Conservation (phyloP, 2,113 vertebrate species). For the Ceratotherium simum region DNA sequence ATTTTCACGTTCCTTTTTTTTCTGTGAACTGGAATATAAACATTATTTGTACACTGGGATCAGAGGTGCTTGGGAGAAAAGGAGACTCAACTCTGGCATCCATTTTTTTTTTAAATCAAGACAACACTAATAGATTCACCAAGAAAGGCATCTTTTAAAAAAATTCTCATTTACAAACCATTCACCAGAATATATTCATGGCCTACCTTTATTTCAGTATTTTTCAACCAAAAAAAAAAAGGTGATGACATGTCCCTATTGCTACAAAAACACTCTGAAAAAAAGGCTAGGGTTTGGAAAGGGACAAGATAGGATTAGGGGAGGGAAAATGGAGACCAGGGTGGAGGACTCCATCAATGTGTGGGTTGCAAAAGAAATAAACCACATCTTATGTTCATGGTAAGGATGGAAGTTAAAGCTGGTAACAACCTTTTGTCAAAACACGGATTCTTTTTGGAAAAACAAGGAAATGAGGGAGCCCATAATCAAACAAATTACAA, state of each 20-base stretch:
- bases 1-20: conserved; percentile 85
- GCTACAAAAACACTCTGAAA: background rate
- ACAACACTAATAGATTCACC: conserved; percentile 72
- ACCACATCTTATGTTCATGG: background rate
- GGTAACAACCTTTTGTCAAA: conserved; percentile 12
- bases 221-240: conserved; percentile 62
- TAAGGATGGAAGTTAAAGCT: background rate
- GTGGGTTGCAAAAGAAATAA: background rate
- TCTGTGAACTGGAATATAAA: conserved; percentile 83
- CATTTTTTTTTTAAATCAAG: conserved; percentile 62
- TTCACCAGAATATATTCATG: conserved; percentile 58
- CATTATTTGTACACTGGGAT: conserved; percentile 85
- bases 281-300: background rate
- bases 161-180: conserved; percentile 71
- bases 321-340: background rate
- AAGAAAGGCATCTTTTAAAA: conserved; percentile 76
- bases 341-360: background rate
- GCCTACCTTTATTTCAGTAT: conserved; percentile 69
- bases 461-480: background rate
- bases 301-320: background rate
- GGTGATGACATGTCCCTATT: conserved; percentile 37
- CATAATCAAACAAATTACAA: background rate
- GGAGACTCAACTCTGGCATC: conserved; percentile 63
- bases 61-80: conserved; percentile 75
- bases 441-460: background rate